phyloP scores from a whole-genome alignment of 2,113 vertebrate species.

The Urocynchramus pylzowi region DNA sequence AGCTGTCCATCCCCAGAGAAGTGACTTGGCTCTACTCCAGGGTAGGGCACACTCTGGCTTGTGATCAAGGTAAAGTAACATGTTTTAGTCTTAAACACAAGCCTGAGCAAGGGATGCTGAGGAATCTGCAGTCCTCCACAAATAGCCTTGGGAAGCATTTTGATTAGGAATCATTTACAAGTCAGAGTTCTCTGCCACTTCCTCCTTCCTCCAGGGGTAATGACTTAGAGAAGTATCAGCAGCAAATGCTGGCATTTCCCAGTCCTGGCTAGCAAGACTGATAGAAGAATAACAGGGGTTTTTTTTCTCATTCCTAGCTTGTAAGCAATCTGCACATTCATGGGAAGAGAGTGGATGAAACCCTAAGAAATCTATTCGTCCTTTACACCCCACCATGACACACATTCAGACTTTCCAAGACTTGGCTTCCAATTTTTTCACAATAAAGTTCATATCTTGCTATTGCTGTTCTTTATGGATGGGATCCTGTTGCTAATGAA shows the following conservation, averaged over 20 bases:
- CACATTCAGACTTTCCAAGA: not conserved
- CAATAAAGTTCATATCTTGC: not conserved
- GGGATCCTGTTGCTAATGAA: not conserved
- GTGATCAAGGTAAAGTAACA: not conserved
- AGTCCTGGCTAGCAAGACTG: not conserved
- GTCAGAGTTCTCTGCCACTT: not conserved
- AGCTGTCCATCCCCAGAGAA: not conserved
- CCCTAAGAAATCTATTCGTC: not conserved
- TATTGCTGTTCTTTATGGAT: not conserved
- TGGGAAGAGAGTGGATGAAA: not conserved
- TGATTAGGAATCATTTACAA: not conserved
- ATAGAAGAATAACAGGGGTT: not conserved
- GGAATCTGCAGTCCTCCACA: not conserved
- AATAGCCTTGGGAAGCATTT: slow-evolving; percentile 13
- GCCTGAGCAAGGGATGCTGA: not conserved
- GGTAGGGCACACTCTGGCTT: not conserved
- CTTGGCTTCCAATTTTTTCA: not conserved
- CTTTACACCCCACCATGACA: not conserved
- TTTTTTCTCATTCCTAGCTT: not conserved
- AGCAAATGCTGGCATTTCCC: not conserved
- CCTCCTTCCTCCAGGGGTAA: not conserved
- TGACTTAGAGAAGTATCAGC: not conserved
- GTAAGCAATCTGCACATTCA: not conserved
- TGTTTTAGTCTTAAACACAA: not conserved
- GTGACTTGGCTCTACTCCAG: not conserved